Evolutionary conservation across 1,140 invertebrate genomes (phyloP), one percentile per base, ranked within the genome.

Genomic region (Drosophila pachea): DNA sequence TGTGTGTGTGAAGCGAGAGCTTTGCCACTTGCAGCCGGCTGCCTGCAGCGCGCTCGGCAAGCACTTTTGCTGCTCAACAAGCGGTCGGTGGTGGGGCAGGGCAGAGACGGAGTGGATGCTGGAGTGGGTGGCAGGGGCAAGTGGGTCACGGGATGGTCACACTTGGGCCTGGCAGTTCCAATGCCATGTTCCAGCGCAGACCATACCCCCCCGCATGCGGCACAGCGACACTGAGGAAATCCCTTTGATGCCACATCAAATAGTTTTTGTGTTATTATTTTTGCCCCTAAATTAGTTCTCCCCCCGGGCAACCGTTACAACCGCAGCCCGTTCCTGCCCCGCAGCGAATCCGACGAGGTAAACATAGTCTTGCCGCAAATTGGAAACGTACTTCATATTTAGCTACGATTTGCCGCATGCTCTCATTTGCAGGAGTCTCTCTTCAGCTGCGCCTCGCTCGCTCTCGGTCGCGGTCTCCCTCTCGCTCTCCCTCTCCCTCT

Each of bases 41-140:
- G 50, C 32, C 7, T 67, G 33, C 43, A 16, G 42, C 9, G 50
- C 45, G 3, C 56, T 61, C 56, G 40, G n/a, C 58, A 47, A 47
- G 58, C 76, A 76, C 65, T 73, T 62, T 71, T 74, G 5, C 31
- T 32, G 47, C 29, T 49, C 47, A n/a, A 3, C 29, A 12, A n/a
- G 47, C 29, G n/a, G 2, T n/a, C 9, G 0, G 6, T 4, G 0
- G 38, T 2, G 29, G 47, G 29, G 47, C 29, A 31, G n/a, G 47
- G 29, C 8, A 9, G 36, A n/a, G n/a, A n/a, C n/a, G n/a, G n/a
- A n/a, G n/a, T n/a, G n/a, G n/a, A n/a, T n/a, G n/a, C n/a, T n/a
- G n/a, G n/a, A n/a, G n/a, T 22, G 22, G 22, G 1, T 22, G 22
- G 22, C 22, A 2, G 22, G 22, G 22, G 22, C 9, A 29, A 40